Conservation (phyloP, 2,113 vertebrate genomes). For the Erpornis zantholeuca region DNA sequence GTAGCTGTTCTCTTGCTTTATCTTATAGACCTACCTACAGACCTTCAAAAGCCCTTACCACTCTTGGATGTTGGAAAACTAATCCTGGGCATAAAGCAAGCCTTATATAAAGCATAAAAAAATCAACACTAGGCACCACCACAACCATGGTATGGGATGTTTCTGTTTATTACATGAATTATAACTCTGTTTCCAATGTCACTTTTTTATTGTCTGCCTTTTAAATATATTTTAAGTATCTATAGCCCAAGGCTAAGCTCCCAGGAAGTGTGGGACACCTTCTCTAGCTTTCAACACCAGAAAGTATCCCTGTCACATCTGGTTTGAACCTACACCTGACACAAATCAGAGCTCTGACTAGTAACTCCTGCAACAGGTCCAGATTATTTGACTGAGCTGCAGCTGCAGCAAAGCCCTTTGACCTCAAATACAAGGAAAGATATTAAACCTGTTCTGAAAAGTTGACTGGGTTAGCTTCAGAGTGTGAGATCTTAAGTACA, state of each 20-base stretch:
- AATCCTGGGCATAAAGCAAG: slow-evolving; percentile 46
- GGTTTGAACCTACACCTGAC: slow-evolving; percentile 45
- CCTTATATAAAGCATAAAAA: slow-evolving; percentile 38
- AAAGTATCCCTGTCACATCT: slow-evolving; percentile 47
- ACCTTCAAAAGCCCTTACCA: slow-evolving; percentile 24
- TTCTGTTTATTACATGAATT: slow-evolving; percentile 34
- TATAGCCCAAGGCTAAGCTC: slow-evolving; percentile 19
- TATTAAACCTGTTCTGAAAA: slow-evolving; percentile 41
- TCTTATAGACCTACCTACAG: background rate
- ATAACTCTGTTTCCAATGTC: background rate
- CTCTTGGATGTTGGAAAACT: slow-evolving; percentile 17
- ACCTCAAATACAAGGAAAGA: slow-evolving; percentile 44
- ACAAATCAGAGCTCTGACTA: slow-evolving; percentile 53
- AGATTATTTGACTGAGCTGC: slow-evolving; percentile 43
- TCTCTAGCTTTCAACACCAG: slow-evolving; percentile 40
- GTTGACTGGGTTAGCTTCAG: background rate
- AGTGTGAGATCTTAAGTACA: background rate
- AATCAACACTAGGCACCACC: slow-evolving; percentile 21
- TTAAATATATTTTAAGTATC: background rate
- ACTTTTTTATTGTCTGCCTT: slow-evolving; percentile 16
- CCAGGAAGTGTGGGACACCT: slow-evolving; percentile 52
- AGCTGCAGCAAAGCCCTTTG: slow-evolving; percentile 45
- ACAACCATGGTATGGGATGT: background rate
- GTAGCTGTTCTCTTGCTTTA: background rate
- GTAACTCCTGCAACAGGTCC: slow-evolving; percentile 47